Evolutionary conservation across 2,888 invertebrate genomes (phyloP).

Genomic region (Archaeoteleia sp.): DNA sequence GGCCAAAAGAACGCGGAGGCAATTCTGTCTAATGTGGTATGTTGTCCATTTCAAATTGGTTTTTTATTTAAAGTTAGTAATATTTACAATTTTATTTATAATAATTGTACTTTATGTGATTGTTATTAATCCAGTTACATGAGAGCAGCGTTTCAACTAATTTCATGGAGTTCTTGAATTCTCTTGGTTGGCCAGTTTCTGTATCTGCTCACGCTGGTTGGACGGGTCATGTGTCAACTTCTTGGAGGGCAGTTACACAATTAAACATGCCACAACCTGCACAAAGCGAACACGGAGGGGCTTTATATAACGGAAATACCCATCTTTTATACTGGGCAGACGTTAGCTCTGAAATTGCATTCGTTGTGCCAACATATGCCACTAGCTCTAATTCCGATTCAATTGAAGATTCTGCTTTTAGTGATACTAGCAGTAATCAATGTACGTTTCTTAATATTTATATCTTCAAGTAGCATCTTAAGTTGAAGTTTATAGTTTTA

Average conservation of each 20-base stretch:
- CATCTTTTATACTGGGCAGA: conserved; percentile 97
- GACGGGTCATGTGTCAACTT: conserved; percentile 93
- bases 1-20: conserved; percentile 87
- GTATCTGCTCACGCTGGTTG: conserved; percentile 93
- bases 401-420: conserved; percentile 65
- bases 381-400: conserved; percentile 59
- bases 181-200: conserved; percentile 92
- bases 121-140: conserved; percentile 62
- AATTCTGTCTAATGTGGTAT: conserved; percentile 86
- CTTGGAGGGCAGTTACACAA: conserved; percentile 80
- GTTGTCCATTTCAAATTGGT: conserved; percentile 36
- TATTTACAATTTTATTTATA: not conserved
- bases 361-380: conserved; percentile 86
- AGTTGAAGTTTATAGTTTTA: too few relatives aligned
- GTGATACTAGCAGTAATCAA: conserved; percentile 60
- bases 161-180: conserved; percentile 78
- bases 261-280: conserved; percentile 58
- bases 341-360: conserved; percentile 94
- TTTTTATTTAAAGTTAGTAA: not conserved
- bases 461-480: too few relatives aligned
- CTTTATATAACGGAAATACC: conserved; percentile 88
- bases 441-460: conserved; percentile 56
- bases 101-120: not conserved
- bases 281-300: conserved; percentile 78
- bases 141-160: conserved; percentile 75